Percentiles rank a stretch among this genome's conserved stretches.
These are phyloP conservation scores for Hoplodrina ambigua DNA, from an alignment of 2,888 invertebrate genomes.

Conservation along the genomic window DNA sequence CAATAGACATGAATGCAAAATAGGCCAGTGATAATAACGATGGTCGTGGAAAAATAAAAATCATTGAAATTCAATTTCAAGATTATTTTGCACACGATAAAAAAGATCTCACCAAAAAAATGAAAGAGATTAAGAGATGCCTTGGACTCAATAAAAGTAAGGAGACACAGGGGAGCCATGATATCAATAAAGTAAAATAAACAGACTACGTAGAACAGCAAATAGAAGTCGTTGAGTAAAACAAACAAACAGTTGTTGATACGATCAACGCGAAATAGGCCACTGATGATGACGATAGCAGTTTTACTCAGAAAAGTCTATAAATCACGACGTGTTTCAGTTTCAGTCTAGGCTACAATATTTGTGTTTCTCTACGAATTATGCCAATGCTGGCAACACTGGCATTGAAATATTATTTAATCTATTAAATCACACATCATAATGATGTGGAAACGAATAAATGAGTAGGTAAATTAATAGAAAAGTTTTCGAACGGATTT, in stretches of 20 bases:
- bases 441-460: constrained; percentile 16
- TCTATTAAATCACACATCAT: constrained; percentile 48
- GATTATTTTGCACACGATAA: constrained; percentile 3
- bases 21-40: not conserved
- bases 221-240: constrained; percentile 37
- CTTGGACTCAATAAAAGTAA: constrained; percentile 23
- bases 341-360: constrained; percentile 47
- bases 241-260: constrained; percentile 47
- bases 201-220: constrained; percentile 23
- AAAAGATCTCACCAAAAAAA: constrained; percentile 8
- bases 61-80: not conserved
- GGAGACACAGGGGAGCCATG: constrained; percentile 20
- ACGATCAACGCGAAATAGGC: constrained; percentile 51
- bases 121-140: constrained; percentile 3
- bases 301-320: constrained; percentile 56
- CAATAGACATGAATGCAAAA: constrained; percentile 4
- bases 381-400: constrained; percentile 39
- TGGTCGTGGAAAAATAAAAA: constrained; percentile 7
- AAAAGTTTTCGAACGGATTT: constrained; percentile 8
- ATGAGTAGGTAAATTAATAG: constrained; percentile 2
- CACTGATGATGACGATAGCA: constrained; percentile 51
- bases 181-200: not conserved
- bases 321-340: constrained; percentile 49
- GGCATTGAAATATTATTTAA: constrained; percentile 56
- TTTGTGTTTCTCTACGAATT: constrained; percentile 37